Evolutionary conservation across 2,797 vertebrate genomes (phyloP), one percentile per base, ranked within the genome.

Genomic region (Streptopelia turtur): DNA sequence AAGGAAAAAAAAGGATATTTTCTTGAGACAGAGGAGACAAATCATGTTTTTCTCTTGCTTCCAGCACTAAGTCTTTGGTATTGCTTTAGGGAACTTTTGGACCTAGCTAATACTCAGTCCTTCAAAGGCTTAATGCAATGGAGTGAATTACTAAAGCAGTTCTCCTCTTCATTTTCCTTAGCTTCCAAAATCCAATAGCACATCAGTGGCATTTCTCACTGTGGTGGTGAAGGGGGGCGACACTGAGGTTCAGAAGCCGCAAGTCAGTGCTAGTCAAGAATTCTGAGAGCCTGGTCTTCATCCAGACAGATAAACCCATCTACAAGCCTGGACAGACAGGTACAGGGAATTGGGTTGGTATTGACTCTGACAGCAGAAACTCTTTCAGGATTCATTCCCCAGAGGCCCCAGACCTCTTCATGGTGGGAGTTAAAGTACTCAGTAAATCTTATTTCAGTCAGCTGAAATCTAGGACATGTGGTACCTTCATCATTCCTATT

Each of bases 241-340:
- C 94, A 0, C 97, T 98, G 70, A 78, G 95, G n/a, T 98, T 98
- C 65, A 97, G 16, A 31, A 98, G 97, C 55, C 94, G 94, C 49
- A 98, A 96, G 39, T 98, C 94, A 5, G 98, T 99, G 70, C 13
- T 98, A 85, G 87, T 99, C 71, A 95, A 87, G 96, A 84, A 91
- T 16, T 78, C 96, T 47, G 21, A 95, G 5, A 97, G 95, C 33
- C 52, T 98, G 79, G 96, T 98, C 30, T 99, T 99, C 52, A 4
- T 99, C 65, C 99, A 99, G 95, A 99, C 99, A 3, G 99, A 99
- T 94, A 99, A 99, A 97, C 98, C 99, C 13, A 97, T 99, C 97
- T 99, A 99, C 97, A 98, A 98, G 71, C 98, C 98, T 0, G 98
- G 93, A 80, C 98, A 99, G 96, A 98, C 95, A 94, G 98, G 98